Evolutionary conservation across 2,797 vertebrate species (phyloP), one percentile per base, ranked within the genome.

Genomic region (Gila robusta): DNA sequence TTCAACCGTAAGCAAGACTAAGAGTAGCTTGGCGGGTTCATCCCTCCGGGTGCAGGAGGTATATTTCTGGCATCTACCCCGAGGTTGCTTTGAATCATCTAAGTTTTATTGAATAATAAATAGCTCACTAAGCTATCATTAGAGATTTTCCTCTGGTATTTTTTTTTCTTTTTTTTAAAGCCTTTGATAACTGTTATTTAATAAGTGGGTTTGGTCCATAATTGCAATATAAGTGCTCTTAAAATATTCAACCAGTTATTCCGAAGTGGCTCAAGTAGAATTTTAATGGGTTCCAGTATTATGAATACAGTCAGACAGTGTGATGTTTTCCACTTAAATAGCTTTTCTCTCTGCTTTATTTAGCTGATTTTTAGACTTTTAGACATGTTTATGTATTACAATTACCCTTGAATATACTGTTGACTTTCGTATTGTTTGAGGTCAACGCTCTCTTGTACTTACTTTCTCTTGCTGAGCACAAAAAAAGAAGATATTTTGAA

Each of bases 181-280:
- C 16, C 2, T 80, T 59, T 56, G 44, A 83, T 83, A 81, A 79
- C 52, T 67, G 52, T 69, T 88, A 49, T 86, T 86, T 62, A 83
- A 64, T 82, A 28, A 81, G 52, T 47, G 62, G 62, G 37, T 62
- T 73, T 83, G 41, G 37, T 69, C n/a, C 32, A 44, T 87, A 88
- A 87, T 90, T 88, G 44, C 82, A 35, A 41, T 87, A 67, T 73
- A 88, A 87, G 82, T 83, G 89, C 87, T 80, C 52, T 83, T 88
- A 59, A 79, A 84, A 84, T 74, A 69, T 88, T 80, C 67, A 83
- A 59, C 84, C 74, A 79, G 81, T 76, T 64, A 76, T 86, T 88
- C 81, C 80, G n/a, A 59, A 76, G 62, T 80, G 67, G 39, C 17
- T 39, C 5, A 69, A 69, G 74, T 59, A 79, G 16, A 81, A 77